A percentile compares a stretch with the other conserved stretches of the same genome.
Conservation (phyloP, 92 coral and sea anemone species). For the Metridium senile region DNA sequence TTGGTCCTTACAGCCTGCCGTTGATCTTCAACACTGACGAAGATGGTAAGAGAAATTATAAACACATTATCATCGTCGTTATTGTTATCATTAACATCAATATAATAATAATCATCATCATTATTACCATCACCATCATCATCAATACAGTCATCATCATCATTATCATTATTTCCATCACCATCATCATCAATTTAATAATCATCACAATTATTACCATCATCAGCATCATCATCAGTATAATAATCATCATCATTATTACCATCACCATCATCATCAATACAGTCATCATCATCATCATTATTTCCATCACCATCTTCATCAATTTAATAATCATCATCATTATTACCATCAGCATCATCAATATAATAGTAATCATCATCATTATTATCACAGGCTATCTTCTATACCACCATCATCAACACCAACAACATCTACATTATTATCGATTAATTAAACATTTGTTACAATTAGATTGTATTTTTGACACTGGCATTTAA, state of each 20-base stretch:
- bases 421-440: too few relatives aligned
- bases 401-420: too few relatives aligned
- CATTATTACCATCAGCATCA: not conserved
- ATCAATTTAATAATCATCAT: not conserved
- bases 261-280: not conserved
- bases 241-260: not conserved
- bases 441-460: too few relatives aligned
- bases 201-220: not conserved
- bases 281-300: not conserved
- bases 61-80: not conserved
- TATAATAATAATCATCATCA: not conserved
- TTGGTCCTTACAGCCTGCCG: slow-evolving; percentile 68
- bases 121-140: not conserved
- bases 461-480: too few relatives aligned
- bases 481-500: too few relatives aligned
- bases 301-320: not conserved
- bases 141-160: not conserved
- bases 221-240: not conserved
- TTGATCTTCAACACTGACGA: slow-evolving; percentile 50
- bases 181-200: not conserved
- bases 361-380: not conserved
- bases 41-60: slow-evolving; percentile 59
- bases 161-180: not conserved
- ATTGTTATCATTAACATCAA: not conserved
- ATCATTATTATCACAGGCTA: too few relatives aligned